phyloP scores from a whole-genome alignment of 1,140 invertebrate genomes.

The Neotoxoptera formosana region DNA sequence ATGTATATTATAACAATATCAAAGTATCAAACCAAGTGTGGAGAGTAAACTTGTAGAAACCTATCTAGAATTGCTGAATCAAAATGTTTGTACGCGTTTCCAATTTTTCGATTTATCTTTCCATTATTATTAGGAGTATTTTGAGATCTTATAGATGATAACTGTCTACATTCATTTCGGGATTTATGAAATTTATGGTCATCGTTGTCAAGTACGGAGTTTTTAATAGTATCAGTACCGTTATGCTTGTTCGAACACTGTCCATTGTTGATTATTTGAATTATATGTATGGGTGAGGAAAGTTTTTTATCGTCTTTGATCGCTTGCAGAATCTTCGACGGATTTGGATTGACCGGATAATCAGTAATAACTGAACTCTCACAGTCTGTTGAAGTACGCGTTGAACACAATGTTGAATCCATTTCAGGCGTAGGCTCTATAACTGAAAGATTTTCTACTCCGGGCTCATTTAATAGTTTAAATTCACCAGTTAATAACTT shows the following conservation, averaged over 20 bases:
- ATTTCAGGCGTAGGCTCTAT: background rate
- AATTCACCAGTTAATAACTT: conserved; percentile 33
- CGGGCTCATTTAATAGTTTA: background rate
- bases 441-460: background rate
- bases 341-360: background rate
- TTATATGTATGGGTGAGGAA: background rate
- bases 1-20: background rate
- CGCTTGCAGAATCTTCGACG: background rate
- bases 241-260: background rate
- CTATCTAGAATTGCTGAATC: conserved; percentile 24
- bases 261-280: conserved; percentile 48
- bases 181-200: background rate
- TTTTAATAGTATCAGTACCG: background rate
- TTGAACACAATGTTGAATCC: background rate
- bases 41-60: background rate
- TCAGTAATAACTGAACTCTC: background rate
- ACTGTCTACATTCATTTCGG: background rate
- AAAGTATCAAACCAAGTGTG: background rate
- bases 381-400: background rate
- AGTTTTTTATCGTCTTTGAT: background rate
- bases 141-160: background rate
- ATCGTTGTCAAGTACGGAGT: background rate
- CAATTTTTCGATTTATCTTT: background rate
- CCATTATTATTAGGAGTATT: background rate
- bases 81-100: conserved; percentile 2